Evolutionary conservation across 2,113 vertebrate genomes (phyloP), one percentile per base, ranked within the genome.

Genomic region (Neogale vison): DNA sequence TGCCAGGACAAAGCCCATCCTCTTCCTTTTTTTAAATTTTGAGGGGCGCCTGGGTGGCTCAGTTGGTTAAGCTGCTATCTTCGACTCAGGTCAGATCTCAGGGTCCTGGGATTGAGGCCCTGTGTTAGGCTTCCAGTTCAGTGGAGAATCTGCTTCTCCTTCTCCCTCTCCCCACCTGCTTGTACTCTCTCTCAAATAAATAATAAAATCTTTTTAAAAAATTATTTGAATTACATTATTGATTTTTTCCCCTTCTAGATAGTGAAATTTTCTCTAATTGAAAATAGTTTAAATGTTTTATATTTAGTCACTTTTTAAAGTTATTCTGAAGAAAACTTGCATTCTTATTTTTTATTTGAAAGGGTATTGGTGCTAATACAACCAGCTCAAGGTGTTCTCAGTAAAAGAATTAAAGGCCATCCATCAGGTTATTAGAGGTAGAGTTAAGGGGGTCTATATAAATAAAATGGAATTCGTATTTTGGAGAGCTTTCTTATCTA

Each of bases 341-440:
- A 69, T 85, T 88, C 20, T 88, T 88, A n/a, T 77, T 91, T 95
- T 86, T 89, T 89, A n/a, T 89, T 79, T 79, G n/a, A 81, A 93
- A 97, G 24, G 71, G 6, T 81, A 52, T 57, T 83, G 26, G 0
- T 36, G 89, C 17, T 90, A 47, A 76, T 65, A n/a, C 61, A 88
- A 52, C 42, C n/a, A 82, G 20, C 89, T 72, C 61, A 59, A 74
- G 63, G 26, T 84, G 21, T 52, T 97, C 81, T 93, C n/a, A 93
- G 2, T 90, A 76, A 55, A 93, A 81, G 47, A 81, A 55, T 84
- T 45, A 88, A 93, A 96, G 36, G 20, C 6, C 50, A 20, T 20
- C 6, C 50, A 20, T 20, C 45, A 11, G 11, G 34, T 57, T 63
- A 76, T 29, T 88, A 29, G 2, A 86, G 45, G 39, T 59, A 74